phyloP scores from a whole-genome alignment of 2,113 vertebrate genomes.

The Ceuthmochares aereus region DNA sequence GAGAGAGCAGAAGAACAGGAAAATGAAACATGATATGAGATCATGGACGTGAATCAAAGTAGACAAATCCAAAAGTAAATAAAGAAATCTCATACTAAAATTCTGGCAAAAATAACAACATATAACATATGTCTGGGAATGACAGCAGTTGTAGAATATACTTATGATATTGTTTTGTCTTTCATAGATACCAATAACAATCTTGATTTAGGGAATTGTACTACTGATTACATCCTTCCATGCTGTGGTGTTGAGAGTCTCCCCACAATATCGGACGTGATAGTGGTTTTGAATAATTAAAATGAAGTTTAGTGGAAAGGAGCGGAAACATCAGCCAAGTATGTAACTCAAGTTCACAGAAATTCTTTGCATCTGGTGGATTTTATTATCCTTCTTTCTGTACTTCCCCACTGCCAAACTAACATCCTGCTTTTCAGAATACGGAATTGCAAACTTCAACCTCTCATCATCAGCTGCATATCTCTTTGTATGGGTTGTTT shows the following conservation, averaged over 20 bases:
- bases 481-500: not conserved
- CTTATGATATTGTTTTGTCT: not conserved
- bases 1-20: not conserved
- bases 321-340: not conserved
- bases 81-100: not conserved
- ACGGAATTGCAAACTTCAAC: not conserved
- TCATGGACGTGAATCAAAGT: not conserved
- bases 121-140: not conserved
- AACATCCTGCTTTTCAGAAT: not conserved
- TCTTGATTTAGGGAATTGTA: not conserved
- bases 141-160: not conserved
- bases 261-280: not conserved
- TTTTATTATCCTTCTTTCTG: not conserved
- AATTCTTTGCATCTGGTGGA: not conserved
- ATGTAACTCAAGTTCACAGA: not conserved
- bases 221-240: not conserved
- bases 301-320: not conserved
- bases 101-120: not conserved
- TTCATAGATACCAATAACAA: not conserved
- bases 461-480: not conserved
- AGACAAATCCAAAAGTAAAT: not conserved
- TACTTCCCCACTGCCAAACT: not conserved
- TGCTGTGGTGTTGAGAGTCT: not conserved
- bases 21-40: not conserved
- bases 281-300: not conserved